A percentile compares a stretch with the other conserved stretches of the same genome.
These are phyloP conservation scores for Rhorus exstirpatorius DNA, from an alignment of 2,888 invertebrate genomes.

Conservation along the genomic window DNA sequence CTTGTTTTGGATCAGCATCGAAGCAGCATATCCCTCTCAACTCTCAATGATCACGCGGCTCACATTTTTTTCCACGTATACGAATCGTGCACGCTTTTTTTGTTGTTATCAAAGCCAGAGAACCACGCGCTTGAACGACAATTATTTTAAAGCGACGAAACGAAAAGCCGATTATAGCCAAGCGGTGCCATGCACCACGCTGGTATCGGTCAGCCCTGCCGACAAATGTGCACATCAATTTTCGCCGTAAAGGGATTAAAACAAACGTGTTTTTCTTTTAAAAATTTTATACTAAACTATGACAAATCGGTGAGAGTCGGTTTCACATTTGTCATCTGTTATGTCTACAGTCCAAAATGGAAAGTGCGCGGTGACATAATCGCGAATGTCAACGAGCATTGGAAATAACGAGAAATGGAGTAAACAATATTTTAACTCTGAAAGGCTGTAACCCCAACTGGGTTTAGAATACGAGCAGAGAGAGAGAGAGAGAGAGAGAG, in stretches of 20 bases:
- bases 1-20: conserved; percentile 53
- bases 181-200: conserved; percentile 2
- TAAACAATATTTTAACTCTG: conserved; percentile 4
- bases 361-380: background rate
- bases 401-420: background rate
- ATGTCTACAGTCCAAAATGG: background rate
- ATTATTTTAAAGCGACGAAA: conserved; percentile 53
- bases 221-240: conserved; percentile 5
- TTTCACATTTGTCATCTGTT: background rate
- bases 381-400: background rate
- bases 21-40: conserved; percentile 27
- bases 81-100: conserved; percentile 24
- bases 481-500: conserved; percentile 4
- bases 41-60: conserved; percentile 42
- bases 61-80: conserved; percentile 23
- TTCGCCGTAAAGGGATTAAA: background rate
- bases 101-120: conserved; percentile 23
- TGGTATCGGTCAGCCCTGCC: background rate
- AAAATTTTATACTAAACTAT: background rate
- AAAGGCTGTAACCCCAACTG: conserved; percentile 30
- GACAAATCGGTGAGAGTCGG: background rate
- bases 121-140: conserved; percentile 33
- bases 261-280: background rate
- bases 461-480: conserved; percentile 27
- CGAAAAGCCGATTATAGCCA: conserved; percentile 54